phyloP scores from a whole-genome alignment of 2,797 vertebrate species.

The Rhinichthys osculus region DNA sequence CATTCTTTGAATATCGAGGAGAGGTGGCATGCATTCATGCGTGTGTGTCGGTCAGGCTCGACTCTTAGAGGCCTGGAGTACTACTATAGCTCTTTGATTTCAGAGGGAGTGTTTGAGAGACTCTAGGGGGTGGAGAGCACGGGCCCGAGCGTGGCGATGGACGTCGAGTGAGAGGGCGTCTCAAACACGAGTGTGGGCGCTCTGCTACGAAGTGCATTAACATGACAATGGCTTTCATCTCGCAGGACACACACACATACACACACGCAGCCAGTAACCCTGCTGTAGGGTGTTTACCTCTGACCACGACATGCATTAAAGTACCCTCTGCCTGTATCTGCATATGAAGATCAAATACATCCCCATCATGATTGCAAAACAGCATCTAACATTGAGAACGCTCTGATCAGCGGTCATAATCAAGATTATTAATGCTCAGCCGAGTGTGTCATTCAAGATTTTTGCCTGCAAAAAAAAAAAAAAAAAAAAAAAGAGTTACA shows the following conservation, averaged over 20 bases:
- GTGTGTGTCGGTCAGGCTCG: slow-evolving; percentile 56
- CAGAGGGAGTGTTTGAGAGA: slow-evolving; percentile 68
- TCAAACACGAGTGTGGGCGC: slow-evolving; percentile 55
- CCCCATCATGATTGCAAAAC: not conserved
- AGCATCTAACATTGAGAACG: not conserved
- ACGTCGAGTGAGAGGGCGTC: slow-evolving; percentile 41
- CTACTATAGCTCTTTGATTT: slow-evolving; percentile 74
- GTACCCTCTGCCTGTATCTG: slow-evolving; percentile 25
- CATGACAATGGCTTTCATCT: slow-evolving; percentile 68
- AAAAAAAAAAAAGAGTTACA: no score
- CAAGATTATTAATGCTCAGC: not conserved
- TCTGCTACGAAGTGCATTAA: slow-evolving; percentile 60
- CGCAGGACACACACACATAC: slow-evolving; percentile 30
- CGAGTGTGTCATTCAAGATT: not conserved
- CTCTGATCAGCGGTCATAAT: not conserved
- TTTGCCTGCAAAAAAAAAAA: no score
- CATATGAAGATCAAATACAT: slow-evolving; percentile 28
- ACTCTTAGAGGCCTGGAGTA: slow-evolving; percentile 64
- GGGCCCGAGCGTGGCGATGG: slow-evolving; percentile 43
- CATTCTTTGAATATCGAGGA: slow-evolving; percentile 74
- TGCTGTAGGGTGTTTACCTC: slow-evolving; percentile 55
- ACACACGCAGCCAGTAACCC: slow-evolving; percentile 34
- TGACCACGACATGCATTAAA: slow-evolving; percentile 36
- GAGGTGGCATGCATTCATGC: slow-evolving; percentile 53
- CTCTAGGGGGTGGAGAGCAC: slow-evolving; percentile 36